Conservation (phyloP, 2,888 invertebrate species). For the Perizoma affinitatum region DNA sequence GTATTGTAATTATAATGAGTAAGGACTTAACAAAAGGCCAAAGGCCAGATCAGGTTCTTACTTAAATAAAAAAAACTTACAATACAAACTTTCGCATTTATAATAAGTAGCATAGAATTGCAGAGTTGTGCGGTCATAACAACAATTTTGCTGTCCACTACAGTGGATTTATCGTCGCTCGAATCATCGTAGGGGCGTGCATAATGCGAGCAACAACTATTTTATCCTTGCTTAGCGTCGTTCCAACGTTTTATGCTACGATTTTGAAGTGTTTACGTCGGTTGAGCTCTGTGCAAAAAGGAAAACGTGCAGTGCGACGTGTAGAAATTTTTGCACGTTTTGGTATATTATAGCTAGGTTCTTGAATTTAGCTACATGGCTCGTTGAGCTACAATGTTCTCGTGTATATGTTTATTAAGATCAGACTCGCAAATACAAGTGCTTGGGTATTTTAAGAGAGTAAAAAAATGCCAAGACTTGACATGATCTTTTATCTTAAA, state of each 20-base stretch:
- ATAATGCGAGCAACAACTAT: constrained; percentile 75
- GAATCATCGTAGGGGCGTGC: constrained; percentile 81
- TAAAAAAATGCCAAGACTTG: not conserved
- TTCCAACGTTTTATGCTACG: constrained; percentile 55
- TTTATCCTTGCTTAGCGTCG: constrained; percentile 69
- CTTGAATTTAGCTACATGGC: not conserved
- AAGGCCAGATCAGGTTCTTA: too few species aligned
- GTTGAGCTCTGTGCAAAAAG: constrained; percentile 27
- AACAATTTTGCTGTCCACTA: constrained; percentile 81
- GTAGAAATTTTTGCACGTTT: constrained; percentile 18
- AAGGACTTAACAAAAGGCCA: too few species aligned
- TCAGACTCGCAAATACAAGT: too few species aligned
- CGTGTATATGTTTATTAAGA: too few species aligned
- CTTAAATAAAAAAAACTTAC: not conserved
- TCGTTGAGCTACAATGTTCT: not conserved
- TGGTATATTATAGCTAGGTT: constrained; percentile 2
- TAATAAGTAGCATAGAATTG: constrained; percentile 58
- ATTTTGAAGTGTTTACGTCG: constrained; percentile 54
- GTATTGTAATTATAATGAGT: too few species aligned
- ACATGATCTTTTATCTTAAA: constrained; percentile 10
- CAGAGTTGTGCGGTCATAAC: constrained; percentile 75
- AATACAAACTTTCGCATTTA: constrained; percentile 12
- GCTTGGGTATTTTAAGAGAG: too few species aligned
- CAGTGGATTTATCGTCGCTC: constrained; percentile 76
- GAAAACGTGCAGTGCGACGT: constrained; percentile 18